phyloP scores from a whole-genome alignment of 2,113 vertebrate species.

The Rattus norvegicus region DNA sequence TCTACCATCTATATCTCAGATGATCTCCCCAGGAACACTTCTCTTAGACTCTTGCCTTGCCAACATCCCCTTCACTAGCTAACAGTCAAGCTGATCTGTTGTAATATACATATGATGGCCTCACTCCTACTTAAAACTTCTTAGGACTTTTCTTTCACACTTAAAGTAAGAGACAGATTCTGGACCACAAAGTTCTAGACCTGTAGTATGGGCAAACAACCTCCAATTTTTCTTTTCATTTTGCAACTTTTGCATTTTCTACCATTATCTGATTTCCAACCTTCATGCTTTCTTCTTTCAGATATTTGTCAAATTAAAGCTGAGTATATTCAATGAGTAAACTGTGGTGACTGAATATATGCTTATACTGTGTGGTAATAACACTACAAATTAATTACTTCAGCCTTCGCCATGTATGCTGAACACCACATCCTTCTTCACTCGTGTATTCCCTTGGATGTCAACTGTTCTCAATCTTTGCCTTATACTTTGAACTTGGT shows the following conservation, averaged over 20 bases:
- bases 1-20: background rate
- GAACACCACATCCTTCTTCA: background rate
- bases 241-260: background rate
- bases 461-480: background rate
- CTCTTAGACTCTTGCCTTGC: background rate
- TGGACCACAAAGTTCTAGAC: background rate
- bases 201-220: background rate
- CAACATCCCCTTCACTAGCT: background rate
- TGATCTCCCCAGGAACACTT: background rate
- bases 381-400: background rate
- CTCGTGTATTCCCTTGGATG: background rate
- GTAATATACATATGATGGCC: background rate
- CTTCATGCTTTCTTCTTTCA: background rate
- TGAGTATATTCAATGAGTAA: background rate
- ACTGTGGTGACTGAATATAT: background rate
- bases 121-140: background rate
- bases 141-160: background rate
- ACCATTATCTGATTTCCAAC: background rate
- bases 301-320: background rate
- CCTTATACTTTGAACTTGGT: constrained; percentile 20
- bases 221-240: background rate
- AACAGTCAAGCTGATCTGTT: background rate
- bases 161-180: background rate
- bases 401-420: background rate
- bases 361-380: background rate